Evolutionary conservation across 2,888 invertebrate species (phyloP).

Genomic region (Oxycera nigricornis): DNA sequence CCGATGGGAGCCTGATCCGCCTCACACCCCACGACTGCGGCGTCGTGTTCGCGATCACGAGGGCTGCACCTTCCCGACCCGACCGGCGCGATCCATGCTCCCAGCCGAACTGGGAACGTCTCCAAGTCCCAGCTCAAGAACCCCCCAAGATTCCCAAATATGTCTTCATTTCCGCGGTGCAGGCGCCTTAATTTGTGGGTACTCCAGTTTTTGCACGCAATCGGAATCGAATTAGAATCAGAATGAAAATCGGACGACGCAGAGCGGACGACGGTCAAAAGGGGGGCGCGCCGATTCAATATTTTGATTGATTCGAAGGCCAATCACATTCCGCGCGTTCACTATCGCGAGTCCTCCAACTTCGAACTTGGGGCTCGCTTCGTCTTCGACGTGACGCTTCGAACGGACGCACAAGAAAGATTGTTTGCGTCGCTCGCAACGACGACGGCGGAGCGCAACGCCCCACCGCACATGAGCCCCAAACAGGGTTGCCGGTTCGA

Average conservation of each 20-base stretch:
- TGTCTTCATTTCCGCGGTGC: not conserved
- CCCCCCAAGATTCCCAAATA: not conserved
- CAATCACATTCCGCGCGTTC: slow-evolving; percentile 13
- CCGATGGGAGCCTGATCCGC: not conserved
- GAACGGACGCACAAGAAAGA: not conserved
- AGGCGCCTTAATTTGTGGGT: not conserved
- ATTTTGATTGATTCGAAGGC: slow-evolving; percentile 7
- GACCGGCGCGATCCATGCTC: not conserved
- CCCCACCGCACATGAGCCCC: slow-evolving; percentile 18
- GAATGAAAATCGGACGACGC: not conserved
- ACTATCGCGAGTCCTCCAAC: slow-evolving; percentile 16
- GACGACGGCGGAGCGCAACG: not conserved
- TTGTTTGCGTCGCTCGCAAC: slow-evolving; percentile 6
- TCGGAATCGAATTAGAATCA: not conserved
- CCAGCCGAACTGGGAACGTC: not conserved
- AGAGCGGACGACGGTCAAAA: not conserved
- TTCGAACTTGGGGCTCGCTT: not conserved
- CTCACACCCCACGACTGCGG: not conserved
- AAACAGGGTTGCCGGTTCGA: too few relatives aligned
- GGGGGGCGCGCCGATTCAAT: too few relatives aligned
- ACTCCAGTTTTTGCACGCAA: not conserved
- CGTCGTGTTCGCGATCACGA: slow-evolving; percentile 1
- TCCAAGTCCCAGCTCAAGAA: not conserved
- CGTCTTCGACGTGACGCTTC: not conserved
- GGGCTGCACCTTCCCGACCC: not conserved